phyloP scores from a whole-genome alignment of 2,888 invertebrate species.

The Taphrorychus bicolor region DNA sequence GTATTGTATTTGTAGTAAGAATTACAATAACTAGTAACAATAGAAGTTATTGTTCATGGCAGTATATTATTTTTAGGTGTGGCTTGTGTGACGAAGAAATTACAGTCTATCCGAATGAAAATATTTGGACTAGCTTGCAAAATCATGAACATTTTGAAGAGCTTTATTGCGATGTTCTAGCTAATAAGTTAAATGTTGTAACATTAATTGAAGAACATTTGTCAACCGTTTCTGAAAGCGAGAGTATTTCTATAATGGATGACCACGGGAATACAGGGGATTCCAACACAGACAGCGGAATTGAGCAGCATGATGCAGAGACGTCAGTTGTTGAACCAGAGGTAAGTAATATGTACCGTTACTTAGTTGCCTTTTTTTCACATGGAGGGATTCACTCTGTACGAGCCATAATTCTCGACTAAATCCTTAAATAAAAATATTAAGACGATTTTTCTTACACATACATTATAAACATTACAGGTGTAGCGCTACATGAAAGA shows the following conservation, averaged over 20 bases:
- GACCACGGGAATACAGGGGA: constrained; percentile 6
- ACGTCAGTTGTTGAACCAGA: no score
- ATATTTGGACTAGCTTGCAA: constrained; percentile 46
- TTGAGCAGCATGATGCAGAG: constrained; percentile 35
- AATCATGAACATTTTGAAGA: constrained; percentile 48
- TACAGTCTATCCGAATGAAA: constrained; percentile 34
- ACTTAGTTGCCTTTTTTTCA: no score
- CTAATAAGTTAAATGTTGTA: constrained; percentile 17
- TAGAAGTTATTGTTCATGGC: no score
- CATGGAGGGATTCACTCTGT: no score
- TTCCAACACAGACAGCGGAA: constrained; percentile 36
- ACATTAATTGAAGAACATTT: neutral
- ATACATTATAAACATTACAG: no score
- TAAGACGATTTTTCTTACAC: no score
- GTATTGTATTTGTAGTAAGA: no score
- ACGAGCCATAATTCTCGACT: no score
- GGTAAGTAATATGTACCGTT: no score
- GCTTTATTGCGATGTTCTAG: constrained; percentile 35
- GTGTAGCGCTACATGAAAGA: no score
- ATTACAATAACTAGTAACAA: no score
- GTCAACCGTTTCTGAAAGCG: constrained; percentile 6
- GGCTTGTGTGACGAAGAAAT: constrained; percentile 44
- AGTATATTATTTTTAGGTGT: constrained; percentile 38
- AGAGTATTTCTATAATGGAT: constrained; percentile 6
- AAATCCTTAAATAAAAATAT: no score